Base-by-base conservation (phyloP, 2,888 invertebrate species). In the Siphlonurus alternatus region DNA sequence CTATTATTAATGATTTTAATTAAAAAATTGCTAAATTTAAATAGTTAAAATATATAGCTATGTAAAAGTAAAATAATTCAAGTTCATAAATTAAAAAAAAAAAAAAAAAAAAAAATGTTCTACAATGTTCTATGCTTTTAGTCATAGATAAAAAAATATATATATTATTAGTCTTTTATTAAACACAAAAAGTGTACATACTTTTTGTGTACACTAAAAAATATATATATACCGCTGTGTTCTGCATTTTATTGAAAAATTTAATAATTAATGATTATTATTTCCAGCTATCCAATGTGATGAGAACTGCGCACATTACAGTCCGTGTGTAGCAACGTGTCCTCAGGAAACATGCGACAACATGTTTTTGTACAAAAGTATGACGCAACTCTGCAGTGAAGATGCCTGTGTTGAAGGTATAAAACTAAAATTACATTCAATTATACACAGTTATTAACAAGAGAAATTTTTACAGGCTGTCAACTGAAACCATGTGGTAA, bases 221-320 rank as follows among this genome's bases (percentile, higher is more conserved):
- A 38, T 53, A 22, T n/a, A n/a, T n/a, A n/a, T n/a, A n/a, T 54
- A 24, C 25, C n/a, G 66, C 2, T 23, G 62, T 61, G 23, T 18
- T 2, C 22, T 53, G 56, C 62, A n/a, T 53, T 15, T 63, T 25
- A 24, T 59, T 23, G 18, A 2, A 23, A 59, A 59, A 2, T 19
- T 25, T 56, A 20, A 24, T 25, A 5, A 38, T 2, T 20, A 38
- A 53, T 20, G 5, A 53, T n/a, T n/a, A n/a, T n/a, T n/a, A n/a
- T n/a, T 69, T 69, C 20, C 73, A 91, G 91, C 93, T 0, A 87
- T 93, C 78, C 93, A 94, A 75, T 94, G 94, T 71, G 90, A 92
- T 73, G 86, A 87, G 69, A 80, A 81, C 59, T 91, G 91, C 69
- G 83, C 88, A 1, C 81, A 81, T 64, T 94, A 93, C 77, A 85